Evolutionary conservation across 2,888 invertebrate species (phyloP).

Genomic region (Drosophila ustulata): DNA sequence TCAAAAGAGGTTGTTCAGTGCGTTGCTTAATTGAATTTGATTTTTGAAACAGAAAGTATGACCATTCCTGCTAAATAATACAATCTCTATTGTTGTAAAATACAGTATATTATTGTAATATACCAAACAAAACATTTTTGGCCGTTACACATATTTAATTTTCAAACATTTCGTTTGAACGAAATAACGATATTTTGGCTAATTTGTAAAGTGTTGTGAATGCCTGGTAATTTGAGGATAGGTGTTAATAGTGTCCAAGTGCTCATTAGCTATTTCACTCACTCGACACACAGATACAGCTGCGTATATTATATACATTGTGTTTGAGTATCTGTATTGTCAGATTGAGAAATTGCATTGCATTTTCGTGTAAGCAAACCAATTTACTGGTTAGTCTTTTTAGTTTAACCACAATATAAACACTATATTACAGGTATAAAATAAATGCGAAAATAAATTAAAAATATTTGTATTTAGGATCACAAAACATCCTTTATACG

Average conservation of each 20-base stretch:
- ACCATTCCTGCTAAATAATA: background rate
- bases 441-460: background rate
- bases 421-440: slow-evolving; percentile 73
- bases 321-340: slow-evolving; percentile 29
- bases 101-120: background rate
- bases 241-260: slow-evolving; percentile 46
- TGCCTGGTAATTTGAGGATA: slow-evolving; percentile 26
- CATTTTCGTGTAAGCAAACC: slow-evolving; percentile 32
- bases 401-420: slow-evolving; percentile 80
- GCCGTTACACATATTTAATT: background rate
- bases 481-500: background rate
- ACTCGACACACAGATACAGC: background rate
- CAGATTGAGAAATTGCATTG: slow-evolving; percentile 35
- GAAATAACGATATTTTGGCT: background rate
- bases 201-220: background rate
- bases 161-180: background rate
- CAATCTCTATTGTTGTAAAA: background rate
- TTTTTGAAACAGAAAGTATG: background rate
- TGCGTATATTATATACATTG: slow-evolving; percentile 21
- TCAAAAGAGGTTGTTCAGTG: background rate
- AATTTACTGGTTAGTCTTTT: slow-evolving; percentile 78
- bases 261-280: slow-evolving; percentile 21
- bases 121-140: background rate
- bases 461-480: background rate
- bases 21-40: background rate